These are phyloP conservation scores for Drusus annulatus DNA, from an alignment of 1,140 invertebrate genomes.

Conservation along the genomic window DNA sequence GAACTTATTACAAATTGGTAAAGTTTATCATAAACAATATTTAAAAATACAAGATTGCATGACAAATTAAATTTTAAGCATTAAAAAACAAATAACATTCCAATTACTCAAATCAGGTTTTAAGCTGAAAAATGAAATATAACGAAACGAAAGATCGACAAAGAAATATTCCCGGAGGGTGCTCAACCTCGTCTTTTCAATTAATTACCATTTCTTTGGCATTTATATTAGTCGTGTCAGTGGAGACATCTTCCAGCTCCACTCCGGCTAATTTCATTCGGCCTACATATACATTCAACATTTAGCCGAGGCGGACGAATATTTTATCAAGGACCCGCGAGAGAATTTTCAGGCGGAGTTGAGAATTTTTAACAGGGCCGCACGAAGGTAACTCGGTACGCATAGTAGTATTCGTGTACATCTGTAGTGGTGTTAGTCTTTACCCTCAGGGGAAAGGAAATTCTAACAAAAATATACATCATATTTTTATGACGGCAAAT, in stretches of 20 bases:
- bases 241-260: conserved; percentile 50
- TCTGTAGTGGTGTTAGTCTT: too few relatives aligned
- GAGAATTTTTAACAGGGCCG: conserved; percentile 35
- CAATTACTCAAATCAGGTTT: conserved; percentile 30
- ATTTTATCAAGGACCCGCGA: conserved; percentile 44
- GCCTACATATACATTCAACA: conserved; percentile 29
- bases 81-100: conserved; percentile 37
- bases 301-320: conserved; percentile 37
- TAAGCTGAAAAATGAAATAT: conserved; percentile 40
- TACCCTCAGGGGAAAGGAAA: neutral
- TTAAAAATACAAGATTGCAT: too few relatives aligned
- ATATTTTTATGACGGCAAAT: conserved; percentile 4
- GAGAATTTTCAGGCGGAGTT: conserved; percentile 25
- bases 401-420: too few relatives aligned
- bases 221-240: conserved; percentile 58
- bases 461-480: conserved; percentile 26
- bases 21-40: too few relatives aligned
- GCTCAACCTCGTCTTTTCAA: conserved; percentile 54
- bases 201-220: conserved; percentile 58
- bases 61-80: neutral
- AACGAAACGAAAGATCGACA: conserved; percentile 40
- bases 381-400: neutral
- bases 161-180: conserved; percentile 21
- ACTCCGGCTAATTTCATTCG: conserved; percentile 54
- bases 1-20: too few relatives aligned